Conservation (phyloP, 1,140 invertebrate genomes). For the Heterodera schachtii region DNA sequence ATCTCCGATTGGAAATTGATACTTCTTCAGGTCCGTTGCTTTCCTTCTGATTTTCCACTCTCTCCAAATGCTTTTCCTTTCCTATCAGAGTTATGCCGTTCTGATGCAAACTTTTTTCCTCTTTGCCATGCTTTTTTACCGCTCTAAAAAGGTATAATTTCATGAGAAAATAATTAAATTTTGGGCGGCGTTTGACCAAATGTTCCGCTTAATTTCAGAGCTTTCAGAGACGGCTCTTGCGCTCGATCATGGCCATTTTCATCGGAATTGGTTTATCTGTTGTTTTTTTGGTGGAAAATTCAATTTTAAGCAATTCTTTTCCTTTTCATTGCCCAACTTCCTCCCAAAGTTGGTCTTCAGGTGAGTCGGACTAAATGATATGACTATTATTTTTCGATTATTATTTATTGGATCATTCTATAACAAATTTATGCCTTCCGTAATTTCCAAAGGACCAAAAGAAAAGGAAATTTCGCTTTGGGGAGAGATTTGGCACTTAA, state of each 20-base stretch:
- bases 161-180: neutral
- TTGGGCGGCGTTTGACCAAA: neutral
- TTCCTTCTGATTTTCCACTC: neutral
- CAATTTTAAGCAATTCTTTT: slow-evolving; percentile 21
- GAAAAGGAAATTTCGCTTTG: no score
- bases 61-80: neutral
- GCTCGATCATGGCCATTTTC: slow-evolving; percentile 30
- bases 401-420: no score
- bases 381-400: no score
- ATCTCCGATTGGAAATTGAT: slow-evolving; percentile 59
- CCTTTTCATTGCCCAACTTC: slow-evolving; percentile 30
- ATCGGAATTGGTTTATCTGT: slow-evolving; percentile 7
- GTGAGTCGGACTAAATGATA: neutral
- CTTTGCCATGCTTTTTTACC: slow-evolving; percentile 51
- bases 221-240: slow-evolving; percentile 26
- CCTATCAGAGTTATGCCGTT: slow-evolving; percentile 49
- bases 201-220: neutral
- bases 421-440: no score
- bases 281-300: neutral
- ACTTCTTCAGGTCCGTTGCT: slow-evolving; percentile 44
- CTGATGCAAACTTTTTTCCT: slow-evolving; percentile 60
- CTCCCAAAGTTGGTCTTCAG: slow-evolving; percentile 20
- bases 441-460: no score
- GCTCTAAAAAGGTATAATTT: slow-evolving; percentile 52
- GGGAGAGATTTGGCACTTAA: no score